These are phyloP conservation scores for Empis livida DNA, from an alignment of 2,888 invertebrate genomes.

Conservation along the genomic window DNA sequence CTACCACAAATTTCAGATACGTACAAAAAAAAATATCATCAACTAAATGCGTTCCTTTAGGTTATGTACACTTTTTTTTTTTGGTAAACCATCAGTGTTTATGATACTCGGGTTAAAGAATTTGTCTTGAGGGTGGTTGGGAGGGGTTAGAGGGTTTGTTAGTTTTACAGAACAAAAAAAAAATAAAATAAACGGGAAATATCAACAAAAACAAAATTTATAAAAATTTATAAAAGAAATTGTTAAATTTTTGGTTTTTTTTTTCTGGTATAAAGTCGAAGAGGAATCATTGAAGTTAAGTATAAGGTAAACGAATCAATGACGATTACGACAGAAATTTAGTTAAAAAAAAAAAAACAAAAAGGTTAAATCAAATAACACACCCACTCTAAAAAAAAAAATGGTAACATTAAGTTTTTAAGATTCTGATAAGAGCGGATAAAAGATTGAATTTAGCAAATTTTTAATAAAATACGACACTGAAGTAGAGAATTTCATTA, in stretches of 20 bases:
- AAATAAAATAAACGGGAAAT: too few relatives aligned
- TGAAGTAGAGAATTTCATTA: constrained; percentile 22
- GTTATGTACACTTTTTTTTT: constrained; percentile 7
- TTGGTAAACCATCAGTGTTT: background rate
- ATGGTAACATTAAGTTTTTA: constrained; percentile 16
- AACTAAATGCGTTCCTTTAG: constrained; percentile 8
- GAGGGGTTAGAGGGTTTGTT: too few relatives aligned
- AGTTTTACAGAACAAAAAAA: too few relatives aligned
- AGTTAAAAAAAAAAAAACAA: constrained; percentile 13
- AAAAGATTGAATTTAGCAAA: constrained; percentile 20
- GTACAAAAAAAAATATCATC: too few relatives aligned
- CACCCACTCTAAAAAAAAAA: constrained; percentile 11
- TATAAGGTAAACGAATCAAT: too few relatives aligned
- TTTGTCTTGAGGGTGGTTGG: background rate
- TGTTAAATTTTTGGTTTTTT: too few relatives aligned
- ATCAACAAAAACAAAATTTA: too few relatives aligned
- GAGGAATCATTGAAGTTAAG: too few relatives aligned
- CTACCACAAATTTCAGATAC: background rate
- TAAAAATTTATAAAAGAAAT: too few relatives aligned
- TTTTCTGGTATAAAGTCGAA: too few relatives aligned
- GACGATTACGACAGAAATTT: background rate
- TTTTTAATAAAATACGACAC: constrained; percentile 24
- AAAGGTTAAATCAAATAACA: constrained; percentile 8
- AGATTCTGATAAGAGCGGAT: constrained; percentile 17
- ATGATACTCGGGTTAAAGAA: too few relatives aligned